These are phyloP conservation scores for Hippopotamus amphibius DNA, from an alignment of 2,113 vertebrate species.

Conservation along the genomic window DNA sequence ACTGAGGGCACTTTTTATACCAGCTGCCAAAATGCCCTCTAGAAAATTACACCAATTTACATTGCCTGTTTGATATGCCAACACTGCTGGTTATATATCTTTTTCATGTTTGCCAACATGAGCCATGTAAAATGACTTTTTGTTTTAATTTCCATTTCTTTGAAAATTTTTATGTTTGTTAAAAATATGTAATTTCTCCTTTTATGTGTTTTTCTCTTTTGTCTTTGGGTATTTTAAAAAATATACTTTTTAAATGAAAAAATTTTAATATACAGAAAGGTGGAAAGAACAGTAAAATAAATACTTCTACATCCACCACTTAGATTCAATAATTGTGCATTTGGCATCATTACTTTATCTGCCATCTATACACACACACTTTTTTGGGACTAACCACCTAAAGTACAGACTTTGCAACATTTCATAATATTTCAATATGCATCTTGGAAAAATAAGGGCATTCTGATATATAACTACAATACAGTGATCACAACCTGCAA, in stretches of 20 bases:
- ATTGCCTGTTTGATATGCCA: neutral
- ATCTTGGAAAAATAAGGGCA: neutral
- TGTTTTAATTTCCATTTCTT: neutral
- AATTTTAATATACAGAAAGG: neutral
- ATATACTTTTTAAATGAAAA: neutral
- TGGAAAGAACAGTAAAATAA: conserved; percentile 3
- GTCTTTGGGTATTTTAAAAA: neutral
- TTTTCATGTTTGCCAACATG: neutral
- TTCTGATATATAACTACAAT: neutral
- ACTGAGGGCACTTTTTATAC: neutral
- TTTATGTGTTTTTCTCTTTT: neutral
- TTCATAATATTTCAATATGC: neutral
- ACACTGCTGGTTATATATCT: neutral
- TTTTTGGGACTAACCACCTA: neutral
- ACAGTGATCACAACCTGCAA: neutral
- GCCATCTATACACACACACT: neutral
- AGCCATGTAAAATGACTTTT: neutral
- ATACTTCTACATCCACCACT: neutral
- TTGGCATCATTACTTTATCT: neutral
- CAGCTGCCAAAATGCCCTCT: neutral
- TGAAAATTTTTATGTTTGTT: neutral
- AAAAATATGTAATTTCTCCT: neutral
- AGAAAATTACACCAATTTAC: neutral
- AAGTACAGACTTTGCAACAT: neutral
- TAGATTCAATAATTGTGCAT: neutral